Percentiles rank a stretch among this genome's conserved stretches.
Conservation (phyloP, 2,888 invertebrate species). For the Chloromyia formosa region DNA sequence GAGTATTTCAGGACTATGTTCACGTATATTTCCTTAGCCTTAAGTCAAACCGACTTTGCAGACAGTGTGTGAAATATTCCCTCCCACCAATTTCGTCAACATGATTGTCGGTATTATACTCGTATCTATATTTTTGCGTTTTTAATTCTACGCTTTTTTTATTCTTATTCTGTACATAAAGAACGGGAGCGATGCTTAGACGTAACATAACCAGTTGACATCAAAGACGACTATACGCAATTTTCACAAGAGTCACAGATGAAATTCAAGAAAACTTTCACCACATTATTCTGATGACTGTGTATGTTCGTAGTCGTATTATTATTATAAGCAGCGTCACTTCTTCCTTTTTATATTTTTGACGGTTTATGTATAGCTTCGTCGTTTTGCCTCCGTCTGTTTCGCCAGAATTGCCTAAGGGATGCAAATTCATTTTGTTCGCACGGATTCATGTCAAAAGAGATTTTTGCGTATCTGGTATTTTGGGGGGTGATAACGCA, state of each 20-base stretch:
- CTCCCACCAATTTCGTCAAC: conserved; percentile 8
- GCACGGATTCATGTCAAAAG: background rate
- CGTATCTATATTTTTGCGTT: background rate
- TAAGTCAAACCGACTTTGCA: conserved; percentile 23
- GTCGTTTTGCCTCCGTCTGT: background rate
- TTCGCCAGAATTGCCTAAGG: conserved; percentile 9
- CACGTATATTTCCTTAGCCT: conserved; percentile 39
- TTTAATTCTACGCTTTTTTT: no score
- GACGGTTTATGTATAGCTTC: no score
- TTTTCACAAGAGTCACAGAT: conserved; percentile 19
- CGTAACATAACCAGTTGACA: conserved; percentile 22
- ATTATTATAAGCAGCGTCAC: conserved; percentile 21
- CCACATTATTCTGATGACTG: conserved; percentile 13
- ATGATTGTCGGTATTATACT: conserved; percentile 1
- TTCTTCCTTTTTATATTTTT: no score
- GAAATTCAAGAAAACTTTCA: conserved; percentile 23
- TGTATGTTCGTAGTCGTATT: no score
- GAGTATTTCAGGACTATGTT: conserved; percentile 35
- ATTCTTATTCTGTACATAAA: no score
- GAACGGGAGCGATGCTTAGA: conserved; percentile 26
- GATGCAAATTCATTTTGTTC: conserved; percentile 27
- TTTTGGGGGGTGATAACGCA: no score
- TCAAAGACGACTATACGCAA: conserved; percentile 42
- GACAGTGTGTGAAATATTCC: background rate
- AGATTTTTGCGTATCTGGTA: background rate